Base-by-base conservation (phyloP, 2,888 invertebrate species). In the Melanotus villosus region DNA sequence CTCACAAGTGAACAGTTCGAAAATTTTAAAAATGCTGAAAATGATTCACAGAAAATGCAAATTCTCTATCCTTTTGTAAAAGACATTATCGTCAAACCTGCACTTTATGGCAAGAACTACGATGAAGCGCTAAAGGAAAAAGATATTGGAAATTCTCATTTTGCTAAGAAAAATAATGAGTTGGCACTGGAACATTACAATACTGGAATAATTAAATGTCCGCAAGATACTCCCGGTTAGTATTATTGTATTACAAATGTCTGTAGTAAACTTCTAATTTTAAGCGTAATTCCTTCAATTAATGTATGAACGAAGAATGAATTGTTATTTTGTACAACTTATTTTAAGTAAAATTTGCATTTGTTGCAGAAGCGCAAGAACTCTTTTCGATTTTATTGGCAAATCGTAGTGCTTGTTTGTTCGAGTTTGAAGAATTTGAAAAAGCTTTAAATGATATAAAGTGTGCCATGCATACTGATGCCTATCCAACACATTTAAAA, bases 381-480 rank as follows among this genome's bases (percentile, higher is more conserved):
- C 90, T 93, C 60, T 82, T 92, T 2, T 87, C 93, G 0, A 89
- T 94, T 38, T 86, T 93, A 3, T 85, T 92, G 74, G 94, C 93
- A 0, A 96, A 95, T 82, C 89, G 95, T 7, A 95, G 95, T 26
- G 95, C 95, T 0, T 89, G 92, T 0, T 86, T 94, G 34, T 93
- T 92, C 78, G 93, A 94, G 78, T 82, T 94, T 81, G 86, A 90
- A 69, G 89, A 90, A 73, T 90, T 89, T 79, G 88, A 91, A 72
- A 87, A 90, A 47, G 89, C 92, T 0, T 81, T 96, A 36, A 85
- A 88, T 6, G 95, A 96, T 78, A 90, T 93, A n/a, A 86, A 89
- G 54, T 88, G 91, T 34, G 9, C 19, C 12, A 7, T 32, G 14
- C 9, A 2, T 7, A 7, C 16, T 10, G 82, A 80, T 2, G 90